Conservation (phyloP, 2,888 invertebrate genomes). For the Myopa tessellatipennis region DNA sequence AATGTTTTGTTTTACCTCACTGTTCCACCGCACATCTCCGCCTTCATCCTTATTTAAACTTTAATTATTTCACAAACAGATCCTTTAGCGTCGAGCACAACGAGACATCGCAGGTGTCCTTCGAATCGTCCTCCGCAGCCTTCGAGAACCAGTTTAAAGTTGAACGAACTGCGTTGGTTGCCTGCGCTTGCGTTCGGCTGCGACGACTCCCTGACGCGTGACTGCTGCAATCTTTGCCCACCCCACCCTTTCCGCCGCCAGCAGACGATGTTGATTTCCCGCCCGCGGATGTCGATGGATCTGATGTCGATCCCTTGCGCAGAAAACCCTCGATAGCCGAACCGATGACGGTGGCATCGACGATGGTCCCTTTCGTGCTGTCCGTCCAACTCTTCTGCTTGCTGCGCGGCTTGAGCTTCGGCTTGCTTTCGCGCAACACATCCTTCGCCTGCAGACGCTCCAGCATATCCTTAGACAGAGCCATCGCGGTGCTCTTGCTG, state of each 20-base stretch:
- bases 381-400: conserved; percentile 66
- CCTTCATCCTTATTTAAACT: conserved; percentile 50
- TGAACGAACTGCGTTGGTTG: conserved; percentile 62
- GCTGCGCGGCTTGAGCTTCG: conserved; percentile 62
- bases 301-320: conserved; percentile 69
- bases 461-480: conserved; percentile 73
- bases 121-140: conserved; percentile 76
- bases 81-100: conserved; percentile 87
- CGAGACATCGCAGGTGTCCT: conserved; percentile 82
- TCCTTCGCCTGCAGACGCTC: conserved; percentile 71
- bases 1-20: background rate
- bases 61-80: conserved; percentile 82
- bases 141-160: conserved; percentile 73
- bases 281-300: conserved; percentile 54
- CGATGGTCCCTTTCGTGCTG: conserved; percentile 73
- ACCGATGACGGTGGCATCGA: conserved; percentile 83
- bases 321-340: conserved; percentile 87
- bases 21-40: background rate
- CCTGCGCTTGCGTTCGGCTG: conserved; percentile 58
- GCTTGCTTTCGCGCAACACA: conserved; percentile 65
- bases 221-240: conserved; percentile 64
- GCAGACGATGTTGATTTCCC: conserved; percentile 26
- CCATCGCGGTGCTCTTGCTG: conserved; percentile 70
- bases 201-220: conserved; percentile 52
- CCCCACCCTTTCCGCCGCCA: conserved; percentile 64